Percentiles rank a stretch among this genome's conserved stretches.
These are phyloP conservation scores for Macrophya annulata DNA, from an alignment of 2,888 invertebrate genomes.

Conservation along the genomic window DNA sequence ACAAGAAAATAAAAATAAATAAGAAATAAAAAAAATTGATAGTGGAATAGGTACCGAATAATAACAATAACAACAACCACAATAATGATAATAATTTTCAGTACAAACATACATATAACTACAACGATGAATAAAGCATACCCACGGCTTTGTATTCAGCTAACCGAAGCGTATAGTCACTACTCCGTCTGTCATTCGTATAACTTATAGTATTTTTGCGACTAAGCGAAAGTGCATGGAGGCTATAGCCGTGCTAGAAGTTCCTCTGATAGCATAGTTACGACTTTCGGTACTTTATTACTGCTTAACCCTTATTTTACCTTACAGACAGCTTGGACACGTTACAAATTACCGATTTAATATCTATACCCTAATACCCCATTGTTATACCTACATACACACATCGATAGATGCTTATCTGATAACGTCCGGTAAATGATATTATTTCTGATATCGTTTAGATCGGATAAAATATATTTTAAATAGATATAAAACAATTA, in stretches of 20 bases:
- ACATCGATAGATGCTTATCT: background rate
- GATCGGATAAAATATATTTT: background rate
- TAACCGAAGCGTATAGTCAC: conserved; percentile 57
- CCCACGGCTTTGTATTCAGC: conserved; percentile 55
- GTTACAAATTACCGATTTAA: conserved; percentile 49
- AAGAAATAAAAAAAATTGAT: background rate
- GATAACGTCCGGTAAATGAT: conserved; percentile 13
- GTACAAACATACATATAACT: background rate
- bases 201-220: conserved; percentile 66
- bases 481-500: background rate
- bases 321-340: conserved; percentile 27
- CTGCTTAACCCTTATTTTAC: conserved; percentile 29
- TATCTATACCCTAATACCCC: conserved; percentile 9
- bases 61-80: conserved; percentile 29
- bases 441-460: conserved; percentile 14
- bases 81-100: conserved; percentile 44
- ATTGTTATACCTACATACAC: background rate
- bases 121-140: conserved; percentile 47
- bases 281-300: conserved; percentile 67
- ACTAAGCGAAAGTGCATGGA: conserved; percentile 64
- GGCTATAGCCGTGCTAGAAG: conserved; percentile 48
- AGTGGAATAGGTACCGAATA: conserved; percentile 13
- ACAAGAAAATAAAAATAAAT: background rate
- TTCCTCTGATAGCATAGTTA: conserved; percentile 46
- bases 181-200: conserved; percentile 65